Base-by-base conservation (phyloP, 2,113 vertebrate genomes). In the Mustela nigripes region DNA sequence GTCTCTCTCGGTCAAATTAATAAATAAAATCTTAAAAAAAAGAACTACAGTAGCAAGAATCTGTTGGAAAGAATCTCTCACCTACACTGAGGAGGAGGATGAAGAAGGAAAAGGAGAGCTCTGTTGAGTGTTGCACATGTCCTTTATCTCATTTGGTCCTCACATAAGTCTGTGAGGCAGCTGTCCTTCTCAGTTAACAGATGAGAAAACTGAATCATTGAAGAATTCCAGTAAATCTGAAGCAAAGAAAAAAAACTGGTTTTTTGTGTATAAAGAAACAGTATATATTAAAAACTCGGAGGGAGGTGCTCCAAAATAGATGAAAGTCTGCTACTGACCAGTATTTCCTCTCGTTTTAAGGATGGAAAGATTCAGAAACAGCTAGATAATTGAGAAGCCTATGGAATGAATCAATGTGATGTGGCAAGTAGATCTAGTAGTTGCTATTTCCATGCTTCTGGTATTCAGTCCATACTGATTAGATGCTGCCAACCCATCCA, bases 201-300 rank as follows among this genome's bases (percentile, higher is more conserved):
- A 24, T 76, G 76, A 88, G 48, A n/a, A 96, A 76, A 96, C 89
- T 69, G 88, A 76, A 74, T 81, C 48, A 60, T 62, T 19, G 1
- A 78, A 83, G 65, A 88, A 88, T 69, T 88, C 76, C 45, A 67
- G 39, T 87, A 79, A 89, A 83, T 71, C n/a, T 33, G 73, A 69
- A 81, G 74, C 60, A 69, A 79, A 95, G 56, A 95, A 93, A 67
- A 80, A 80, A 67, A 76, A n/a, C 14, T 50, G 11, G 74, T 85
- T 94, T 56, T 94, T 56, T 21, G 50, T 45, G 1, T 71, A 60
- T 93, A 21, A 83, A 53, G 65, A 94, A 80, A 74, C 28, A 82
- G n/a, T 79, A 69, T 50, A 53, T 63, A 56, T 81, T 73, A 58
- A 42, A 65, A 53, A 84, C 22, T 81, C 81, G 31, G 53, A 92